phyloP scores from a whole-genome alignment of 2,797 vertebrate species.

The Sitta carolinensis region DNA sequence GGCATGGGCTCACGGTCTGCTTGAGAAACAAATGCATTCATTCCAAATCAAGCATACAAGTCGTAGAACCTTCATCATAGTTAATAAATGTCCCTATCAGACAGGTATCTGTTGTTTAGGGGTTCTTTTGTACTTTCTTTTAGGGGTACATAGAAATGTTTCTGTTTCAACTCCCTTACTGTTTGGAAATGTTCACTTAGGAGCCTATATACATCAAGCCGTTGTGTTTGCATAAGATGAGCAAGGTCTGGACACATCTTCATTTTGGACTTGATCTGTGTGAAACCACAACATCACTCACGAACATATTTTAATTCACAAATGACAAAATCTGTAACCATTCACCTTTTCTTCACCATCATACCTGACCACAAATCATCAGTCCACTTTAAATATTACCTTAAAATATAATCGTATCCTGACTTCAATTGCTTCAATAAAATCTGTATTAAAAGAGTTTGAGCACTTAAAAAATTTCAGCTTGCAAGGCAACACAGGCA shows the following conservation, averaged over 20 bases:
- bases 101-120: background rate
- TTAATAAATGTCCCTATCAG: background rate
- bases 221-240: background rate
- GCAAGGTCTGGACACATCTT: background rate
- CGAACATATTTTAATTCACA: background rate
- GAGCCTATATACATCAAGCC: background rate
- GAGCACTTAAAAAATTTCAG: background rate
- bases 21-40: background rate
- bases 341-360: background rate
- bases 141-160: background rate
- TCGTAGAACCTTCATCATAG: background rate
- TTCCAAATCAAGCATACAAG: background rate
- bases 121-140: background rate
- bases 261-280: background rate
- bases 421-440: background rate
- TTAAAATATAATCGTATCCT: background rate
- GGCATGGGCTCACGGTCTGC: background rate
- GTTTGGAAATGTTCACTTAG: background rate
- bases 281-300: background rate
- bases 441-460: background rate
- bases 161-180: background rate
- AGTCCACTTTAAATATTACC: background rate
- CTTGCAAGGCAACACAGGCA: background rate
- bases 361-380: background rate
- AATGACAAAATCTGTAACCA: background rate